phyloP scores from a whole-genome alignment of 2,113 vertebrate genomes.

The Clarias magur region DNA sequence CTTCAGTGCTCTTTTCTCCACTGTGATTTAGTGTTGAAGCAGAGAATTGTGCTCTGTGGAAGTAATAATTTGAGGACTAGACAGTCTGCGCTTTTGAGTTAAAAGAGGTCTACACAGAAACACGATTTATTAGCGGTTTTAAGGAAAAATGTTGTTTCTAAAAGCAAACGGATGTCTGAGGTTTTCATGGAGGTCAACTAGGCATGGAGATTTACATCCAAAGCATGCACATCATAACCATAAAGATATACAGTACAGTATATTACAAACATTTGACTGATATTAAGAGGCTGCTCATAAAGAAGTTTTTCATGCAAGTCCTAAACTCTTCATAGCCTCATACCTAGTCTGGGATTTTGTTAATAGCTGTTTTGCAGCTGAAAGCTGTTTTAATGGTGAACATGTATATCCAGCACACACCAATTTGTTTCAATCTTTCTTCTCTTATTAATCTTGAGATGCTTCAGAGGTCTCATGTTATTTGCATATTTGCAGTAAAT shows the following conservation, averaged over 20 bases:
- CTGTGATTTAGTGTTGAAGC: conserved; percentile 3
- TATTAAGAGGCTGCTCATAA: background rate
- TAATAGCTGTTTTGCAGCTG: conserved; percentile 3
- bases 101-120: conserved; percentile 16
- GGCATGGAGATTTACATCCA: background rate
- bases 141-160: background rate
- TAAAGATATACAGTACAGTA: background rate
- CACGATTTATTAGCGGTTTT: conserved; percentile 19
- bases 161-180: background rate
- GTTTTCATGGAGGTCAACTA: background rate
- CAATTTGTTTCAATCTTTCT: conserved; percentile 25
- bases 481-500: conserved; percentile 33
- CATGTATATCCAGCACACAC: background rate
- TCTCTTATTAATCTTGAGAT: conserved; percentile 28
- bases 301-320: background rate
- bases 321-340: background rate
- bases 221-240: background rate
- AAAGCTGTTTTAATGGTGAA: conserved; percentile 12
- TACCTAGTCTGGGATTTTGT: background rate
- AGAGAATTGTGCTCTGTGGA: conserved; percentile 19
- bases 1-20: conserved; percentile 6
- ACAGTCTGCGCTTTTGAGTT: conserved; percentile 30
- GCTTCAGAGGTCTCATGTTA: background rate
- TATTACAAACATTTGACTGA: background rate
- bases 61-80: conserved; percentile 32